Conservation (phyloP, 2,113 vertebrate genomes). For the Myotis davidii region DNA sequence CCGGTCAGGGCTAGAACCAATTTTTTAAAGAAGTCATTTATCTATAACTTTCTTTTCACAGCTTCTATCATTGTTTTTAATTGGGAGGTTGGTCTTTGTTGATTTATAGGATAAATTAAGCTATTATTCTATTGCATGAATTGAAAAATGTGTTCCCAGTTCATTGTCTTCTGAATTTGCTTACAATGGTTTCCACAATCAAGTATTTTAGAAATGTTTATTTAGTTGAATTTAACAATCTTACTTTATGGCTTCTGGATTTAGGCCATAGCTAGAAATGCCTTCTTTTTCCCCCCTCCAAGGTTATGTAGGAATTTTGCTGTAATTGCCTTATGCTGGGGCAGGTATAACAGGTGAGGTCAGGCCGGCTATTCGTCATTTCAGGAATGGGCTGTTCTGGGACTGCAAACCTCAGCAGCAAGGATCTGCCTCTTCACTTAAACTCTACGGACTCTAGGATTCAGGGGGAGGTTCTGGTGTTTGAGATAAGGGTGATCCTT, state of each 20-base stretch:
- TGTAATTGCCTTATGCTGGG: neutral
- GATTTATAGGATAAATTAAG: neutral
- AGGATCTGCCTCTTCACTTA: neutral
- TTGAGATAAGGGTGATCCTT: neutral
- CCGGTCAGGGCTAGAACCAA: no score
- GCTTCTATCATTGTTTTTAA: neutral
- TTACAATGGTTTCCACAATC: neutral
- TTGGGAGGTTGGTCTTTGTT: neutral
- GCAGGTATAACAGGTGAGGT: neutral
- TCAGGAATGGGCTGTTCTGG: neutral
- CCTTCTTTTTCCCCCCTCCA: neutral
- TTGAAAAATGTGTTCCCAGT: neutral
- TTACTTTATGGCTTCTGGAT: neutral
- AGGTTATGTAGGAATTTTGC: neutral
- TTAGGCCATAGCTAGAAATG: neutral
- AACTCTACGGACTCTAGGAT: neutral
- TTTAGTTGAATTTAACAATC: neutral
- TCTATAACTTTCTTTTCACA: neutral
- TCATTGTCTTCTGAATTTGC: neutral
- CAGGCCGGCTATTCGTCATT: neutral
- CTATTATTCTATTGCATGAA: neutral
- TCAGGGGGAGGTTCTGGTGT: neutral
- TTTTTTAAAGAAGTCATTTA: no score
- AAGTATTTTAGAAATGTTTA: neutral
- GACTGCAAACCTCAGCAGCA: neutral